Evolutionary conservation across 2,888 invertebrate species (phyloP), one percentile per base, ranked within the genome.

Genomic region (Geotrupes spiniger): DNA sequence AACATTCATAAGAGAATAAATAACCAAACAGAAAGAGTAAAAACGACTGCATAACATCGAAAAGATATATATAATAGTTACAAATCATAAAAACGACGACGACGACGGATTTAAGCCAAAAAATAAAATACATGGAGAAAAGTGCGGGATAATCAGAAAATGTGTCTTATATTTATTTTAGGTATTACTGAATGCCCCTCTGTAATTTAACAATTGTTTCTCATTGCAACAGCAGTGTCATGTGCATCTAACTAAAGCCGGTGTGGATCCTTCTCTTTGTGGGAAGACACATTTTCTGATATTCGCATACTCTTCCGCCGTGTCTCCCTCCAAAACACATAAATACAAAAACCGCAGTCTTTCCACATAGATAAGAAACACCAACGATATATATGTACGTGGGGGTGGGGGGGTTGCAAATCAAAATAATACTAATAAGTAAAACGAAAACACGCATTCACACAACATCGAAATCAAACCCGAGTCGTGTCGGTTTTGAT

Each of bases 281-380:
- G 79, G 81, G 80, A 82, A 83, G 82, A 83, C 87, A 88, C 87
- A 88, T 88, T 88, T 88, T 87, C 87, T 87, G 87, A 86, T 82
- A 74, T 58, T 52, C 49, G 50, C 63, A 61, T 14, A n/a, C 9
- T n/a, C 38, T 38, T 17, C 16, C 38, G 21, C 38, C 61, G 65
- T 65, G 64, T 66, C 71, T 75, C 69, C 72, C 70, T 57, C 43
- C 49, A 41, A 40, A 47, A 49, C 49, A 33, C 42, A n/a, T n/a
- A 68, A 64, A 69, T 71, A 70, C 64, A 77, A 79, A 69, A 67
- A 65, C 61, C 80, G 80, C 79, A 83, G 84, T 84, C 84, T 84
- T 84, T 84, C 84, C 84, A 84, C 84, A 84, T 82, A 83, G 84
- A 84, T 82, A 83, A 81, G 79, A 80, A 79, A 77, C 74, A 76